phyloP scores from a whole-genome alignment of 2,888 invertebrate genomes.

The Lomographa bimaculata region DNA sequence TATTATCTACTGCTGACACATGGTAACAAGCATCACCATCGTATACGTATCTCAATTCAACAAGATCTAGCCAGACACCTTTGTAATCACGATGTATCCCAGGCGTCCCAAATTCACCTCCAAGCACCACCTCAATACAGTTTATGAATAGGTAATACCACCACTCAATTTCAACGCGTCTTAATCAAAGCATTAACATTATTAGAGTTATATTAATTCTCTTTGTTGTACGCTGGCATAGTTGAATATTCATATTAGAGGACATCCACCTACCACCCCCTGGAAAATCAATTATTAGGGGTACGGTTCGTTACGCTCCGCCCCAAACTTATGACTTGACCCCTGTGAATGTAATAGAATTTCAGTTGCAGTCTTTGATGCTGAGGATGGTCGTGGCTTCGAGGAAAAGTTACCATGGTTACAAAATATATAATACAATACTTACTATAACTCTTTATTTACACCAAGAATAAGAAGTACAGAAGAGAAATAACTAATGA shows the following conservation, averaged over 20 bases:
- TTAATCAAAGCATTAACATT: slow-evolving; percentile 57
- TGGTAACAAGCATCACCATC: no score
- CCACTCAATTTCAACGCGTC: slow-evolving; percentile 57
- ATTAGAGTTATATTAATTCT: slow-evolving; percentile 56
- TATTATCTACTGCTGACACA: no score
- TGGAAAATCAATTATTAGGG: slow-evolving; percentile 68
- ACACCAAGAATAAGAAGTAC: no score
- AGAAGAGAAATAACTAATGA: no score
- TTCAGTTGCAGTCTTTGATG: slow-evolving; percentile 43
- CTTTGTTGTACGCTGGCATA: slow-evolving; percentile 44
- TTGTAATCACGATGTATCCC: no score
- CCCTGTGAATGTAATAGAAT: slow-evolving; percentile 54
- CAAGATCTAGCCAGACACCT: no score
- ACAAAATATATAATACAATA: no score
- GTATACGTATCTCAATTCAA: no score
- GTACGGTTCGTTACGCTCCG: slow-evolving; percentile 59
- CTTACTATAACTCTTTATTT: no score
- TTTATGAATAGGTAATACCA: slow-evolving; percentile 45
- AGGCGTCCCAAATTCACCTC: no score
- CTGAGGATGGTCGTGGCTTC: not conserved
- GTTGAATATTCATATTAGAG: slow-evolving; percentile 34
- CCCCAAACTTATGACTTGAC: slow-evolving; percentile 57
- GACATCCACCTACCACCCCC: slow-evolving; percentile 39
- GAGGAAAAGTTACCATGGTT: no score
- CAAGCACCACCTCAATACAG: slow-evolving; percentile 32